Evolutionary conservation across 2,113 vertebrate genomes (phyloP).

Genomic region (Bostrychus sinensis): DNA sequence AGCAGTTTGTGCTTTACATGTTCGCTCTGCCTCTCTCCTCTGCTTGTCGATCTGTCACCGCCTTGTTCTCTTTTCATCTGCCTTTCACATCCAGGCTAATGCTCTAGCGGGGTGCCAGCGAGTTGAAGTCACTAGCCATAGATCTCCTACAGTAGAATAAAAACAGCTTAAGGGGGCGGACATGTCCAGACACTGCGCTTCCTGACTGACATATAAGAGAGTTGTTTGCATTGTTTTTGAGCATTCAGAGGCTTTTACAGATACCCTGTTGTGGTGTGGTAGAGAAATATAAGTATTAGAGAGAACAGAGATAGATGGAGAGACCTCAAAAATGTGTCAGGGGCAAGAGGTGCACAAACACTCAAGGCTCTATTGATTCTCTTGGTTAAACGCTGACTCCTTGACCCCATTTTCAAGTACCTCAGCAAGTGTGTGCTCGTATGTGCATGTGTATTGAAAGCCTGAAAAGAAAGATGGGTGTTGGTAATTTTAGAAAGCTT

Average conservation of each 20-base stretch:
- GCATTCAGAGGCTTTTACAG: constrained; percentile 10
- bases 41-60: constrained; percentile 61
- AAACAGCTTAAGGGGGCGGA: constrained; percentile 40
- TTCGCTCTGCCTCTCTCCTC: constrained; percentile 67
- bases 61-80: constrained; percentile 72
- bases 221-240: constrained; percentile 1
- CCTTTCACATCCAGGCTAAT: constrained; percentile 62
- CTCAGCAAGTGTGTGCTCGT: constrained; percentile 10
- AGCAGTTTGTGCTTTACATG: constrained; percentile 75
- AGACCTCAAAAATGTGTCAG: constrained; percentile 47
- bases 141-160: constrained; percentile 49
- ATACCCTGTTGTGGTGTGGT: background rate
- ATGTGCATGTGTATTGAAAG: constrained; percentile 37
- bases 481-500: background rate
- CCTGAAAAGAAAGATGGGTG: constrained; percentile 1
- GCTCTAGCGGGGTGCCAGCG: constrained; percentile 60
- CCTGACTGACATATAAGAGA: constrained; percentile 26
- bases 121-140: constrained; percentile 57
- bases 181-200: constrained; percentile 20
- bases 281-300: background rate
- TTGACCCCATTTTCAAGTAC: constrained; percentile 63
- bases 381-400: constrained; percentile 62
- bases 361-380: constrained; percentile 69
- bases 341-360: constrained; percentile 49
- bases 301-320: constrained; percentile 17